These are phyloP conservation scores for Lagria hirta DNA, from an alignment of 2,888 invertebrate species.

Conservation along the genomic window DNA sequence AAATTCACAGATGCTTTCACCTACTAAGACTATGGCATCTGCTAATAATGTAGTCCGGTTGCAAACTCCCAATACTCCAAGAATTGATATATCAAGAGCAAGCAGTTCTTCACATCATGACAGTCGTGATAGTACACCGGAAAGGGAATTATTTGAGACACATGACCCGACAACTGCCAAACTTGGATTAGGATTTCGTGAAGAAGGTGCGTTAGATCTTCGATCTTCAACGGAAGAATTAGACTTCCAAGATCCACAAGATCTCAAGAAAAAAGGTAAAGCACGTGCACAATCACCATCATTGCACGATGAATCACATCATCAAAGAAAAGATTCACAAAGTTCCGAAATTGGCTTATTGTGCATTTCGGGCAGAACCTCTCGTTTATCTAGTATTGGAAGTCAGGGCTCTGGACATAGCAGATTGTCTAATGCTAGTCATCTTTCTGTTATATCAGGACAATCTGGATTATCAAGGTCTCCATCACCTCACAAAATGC, in stretches of 20 bases:
- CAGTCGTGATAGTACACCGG: conserved; percentile 81
- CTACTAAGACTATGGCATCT: conserved; percentile 38
- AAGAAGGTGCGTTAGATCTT: conserved; percentile 80
- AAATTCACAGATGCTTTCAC: conserved; percentile 40
- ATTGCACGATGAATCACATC: conserved; percentile 40
- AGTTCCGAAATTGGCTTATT: conserved; percentile 77
- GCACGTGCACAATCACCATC: conserved; percentile 49
- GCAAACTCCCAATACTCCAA: conserved; percentile 73
- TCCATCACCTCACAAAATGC: conserved; percentile 88
- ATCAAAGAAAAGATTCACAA: conserved; percentile 56
- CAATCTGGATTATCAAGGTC: conserved; percentile 65
- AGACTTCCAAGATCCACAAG: conserved; percentile 71
- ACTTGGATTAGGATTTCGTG: conserved; percentile 51
- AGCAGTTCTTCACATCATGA: conserved; percentile 88
- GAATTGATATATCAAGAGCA: conserved; percentile 87
- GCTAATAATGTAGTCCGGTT: conserved; percentile 51
- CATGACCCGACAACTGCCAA: conserved; percentile 49
- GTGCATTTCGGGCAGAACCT: conserved; percentile 76
- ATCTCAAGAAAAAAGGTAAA: conserved; percentile 42
- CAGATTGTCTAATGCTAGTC: conserved; percentile 58
- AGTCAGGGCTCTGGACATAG: conserved; percentile 65
- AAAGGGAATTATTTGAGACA: conserved; percentile 66
- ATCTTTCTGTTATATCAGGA: conserved; percentile 59
- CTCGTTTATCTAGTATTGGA: conserved; percentile 79
- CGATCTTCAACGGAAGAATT: conserved; percentile 87